Evolutionary conservation across 2,113 vertebrate species (phyloP).

Genomic region (Nicator chloris): DNA sequence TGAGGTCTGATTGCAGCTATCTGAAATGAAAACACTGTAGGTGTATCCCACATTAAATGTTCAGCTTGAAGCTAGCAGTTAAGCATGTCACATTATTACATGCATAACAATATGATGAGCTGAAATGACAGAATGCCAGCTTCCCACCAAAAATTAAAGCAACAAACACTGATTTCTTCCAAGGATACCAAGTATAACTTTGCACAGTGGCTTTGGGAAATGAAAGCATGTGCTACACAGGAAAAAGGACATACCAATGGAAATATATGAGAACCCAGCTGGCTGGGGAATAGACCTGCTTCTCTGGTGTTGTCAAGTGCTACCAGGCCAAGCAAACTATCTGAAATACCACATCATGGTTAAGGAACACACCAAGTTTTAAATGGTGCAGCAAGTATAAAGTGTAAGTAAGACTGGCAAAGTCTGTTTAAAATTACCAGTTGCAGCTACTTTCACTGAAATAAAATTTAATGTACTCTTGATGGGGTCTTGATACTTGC

Average conservation of each 20-base stretch:
- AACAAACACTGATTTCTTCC: constrained; percentile 44
- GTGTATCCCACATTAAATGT: constrained; percentile 4
- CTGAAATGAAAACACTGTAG: constrained; percentile 7
- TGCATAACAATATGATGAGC: constrained; percentile 52
- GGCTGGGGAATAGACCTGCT: background rate
- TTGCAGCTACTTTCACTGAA: background rate
- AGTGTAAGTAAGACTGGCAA: background rate
- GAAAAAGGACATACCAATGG: background rate
- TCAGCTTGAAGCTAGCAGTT: constrained; percentile 62
- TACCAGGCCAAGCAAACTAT: background rate
- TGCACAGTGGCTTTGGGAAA: background rate
- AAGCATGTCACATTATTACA: constrained; percentile 57
- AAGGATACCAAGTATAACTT: background rate
- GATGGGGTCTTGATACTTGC: background rate
- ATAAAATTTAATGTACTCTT: background rate
- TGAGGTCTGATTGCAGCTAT: background rate
- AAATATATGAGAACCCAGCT: background rate
- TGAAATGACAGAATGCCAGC: constrained; percentile 49
- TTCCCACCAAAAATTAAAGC: constrained; percentile 55
- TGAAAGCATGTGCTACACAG: background rate
- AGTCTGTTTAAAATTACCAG: background rate
- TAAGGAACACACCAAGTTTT: background rate
- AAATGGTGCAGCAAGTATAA: background rate
- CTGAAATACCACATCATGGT: background rate
- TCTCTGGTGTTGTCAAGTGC: background rate